Percentiles rank a stretch among this genome's conserved stretches.
phyloP scores from a whole-genome alignment of 1,140 invertebrate genomes.

The Leptinotarsa lineolata region DNA sequence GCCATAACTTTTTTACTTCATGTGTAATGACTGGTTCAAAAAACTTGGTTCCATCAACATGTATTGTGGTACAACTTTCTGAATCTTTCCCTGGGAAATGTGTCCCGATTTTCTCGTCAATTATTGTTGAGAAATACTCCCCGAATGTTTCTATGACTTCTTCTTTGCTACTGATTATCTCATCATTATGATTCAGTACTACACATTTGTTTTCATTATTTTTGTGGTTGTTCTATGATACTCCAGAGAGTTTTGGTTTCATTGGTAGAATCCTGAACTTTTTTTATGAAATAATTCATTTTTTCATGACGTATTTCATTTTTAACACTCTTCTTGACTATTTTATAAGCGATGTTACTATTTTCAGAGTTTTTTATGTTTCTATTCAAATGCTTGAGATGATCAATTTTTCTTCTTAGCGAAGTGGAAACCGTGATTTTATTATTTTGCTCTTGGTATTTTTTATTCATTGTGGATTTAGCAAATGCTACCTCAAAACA shows the following conservation, averaged over 20 bases:
- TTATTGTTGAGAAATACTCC: slow-evolving; percentile 12
- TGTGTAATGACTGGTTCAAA: background rate
- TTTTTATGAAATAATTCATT: slow-evolving; percentile 4
- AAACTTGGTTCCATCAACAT: background rate
- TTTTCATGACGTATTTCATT: slow-evolving; percentile 13
- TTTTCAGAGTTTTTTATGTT: background rate
- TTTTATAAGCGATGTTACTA: background rate
- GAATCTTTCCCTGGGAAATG: background rate
- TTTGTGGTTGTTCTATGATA: slow-evolving; percentile 6
- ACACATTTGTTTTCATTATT: slow-evolving; percentile 4
- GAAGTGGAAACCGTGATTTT: background rate
- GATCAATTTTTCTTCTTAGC: background rate
- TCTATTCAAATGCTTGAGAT: background rate
- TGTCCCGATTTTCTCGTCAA: background rate
- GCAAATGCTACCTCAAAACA: background rate
- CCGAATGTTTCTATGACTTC: background rate
- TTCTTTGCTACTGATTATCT: slow-evolving; percentile 13
- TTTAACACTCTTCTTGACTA: background rate
- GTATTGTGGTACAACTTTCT: background rate
- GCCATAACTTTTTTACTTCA: slow-evolving; percentile 5
- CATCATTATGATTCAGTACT: slow-evolving; percentile 7
- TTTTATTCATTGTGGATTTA: slow-evolving; percentile 11
- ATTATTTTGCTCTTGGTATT: background rate
- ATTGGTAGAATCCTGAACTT: background rate
- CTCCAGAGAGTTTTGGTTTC: background rate